Conservation (phyloP, 2,888 invertebrate species). For the Epinotia ramella region DNA sequence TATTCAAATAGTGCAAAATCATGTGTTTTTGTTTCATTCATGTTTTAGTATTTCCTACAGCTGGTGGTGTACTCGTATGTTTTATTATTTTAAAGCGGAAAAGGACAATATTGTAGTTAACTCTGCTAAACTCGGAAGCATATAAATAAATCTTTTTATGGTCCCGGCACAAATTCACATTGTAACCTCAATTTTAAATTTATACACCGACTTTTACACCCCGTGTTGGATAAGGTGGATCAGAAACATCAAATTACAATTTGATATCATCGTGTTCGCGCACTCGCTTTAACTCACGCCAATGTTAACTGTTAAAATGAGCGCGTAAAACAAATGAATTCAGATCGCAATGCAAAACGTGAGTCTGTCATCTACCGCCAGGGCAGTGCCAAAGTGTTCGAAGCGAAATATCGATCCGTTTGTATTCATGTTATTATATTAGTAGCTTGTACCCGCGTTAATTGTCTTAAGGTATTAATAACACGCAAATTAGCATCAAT, state of each 20-base stretch:
- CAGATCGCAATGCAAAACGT: too few species aligned
- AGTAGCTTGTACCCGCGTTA: background rate
- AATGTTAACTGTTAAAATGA: too few species aligned
- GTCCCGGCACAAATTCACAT: conserved; percentile 29
- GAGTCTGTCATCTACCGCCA: background rate
- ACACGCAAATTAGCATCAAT: too few species aligned
- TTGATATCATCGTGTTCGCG: background rate
- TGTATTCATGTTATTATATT: background rate
- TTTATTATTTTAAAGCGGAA: conserved; percentile 14
- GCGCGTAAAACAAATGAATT: too few species aligned
- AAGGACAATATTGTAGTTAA: conserved; percentile 25
- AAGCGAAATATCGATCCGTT: conserved; percentile 8
- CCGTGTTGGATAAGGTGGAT: background rate
- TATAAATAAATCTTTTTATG: conserved; percentile 21
- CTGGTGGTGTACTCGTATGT: background rate
- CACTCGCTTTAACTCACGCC: background rate
- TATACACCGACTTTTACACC: conserved; percentile 27
- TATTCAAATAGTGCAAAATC: too few species aligned
- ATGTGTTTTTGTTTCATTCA: too few species aligned
- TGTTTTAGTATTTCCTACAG: too few species aligned
- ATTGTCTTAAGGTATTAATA: too few species aligned
- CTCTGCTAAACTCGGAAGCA: conserved; percentile 14
- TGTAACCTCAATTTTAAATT: conserved; percentile 34
- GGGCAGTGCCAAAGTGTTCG: conserved; percentile 10
- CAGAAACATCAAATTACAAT: background rate